Conservation (phyloP, 2,113 vertebrate species). For the Poeciliopsis prolifica region DNA sequence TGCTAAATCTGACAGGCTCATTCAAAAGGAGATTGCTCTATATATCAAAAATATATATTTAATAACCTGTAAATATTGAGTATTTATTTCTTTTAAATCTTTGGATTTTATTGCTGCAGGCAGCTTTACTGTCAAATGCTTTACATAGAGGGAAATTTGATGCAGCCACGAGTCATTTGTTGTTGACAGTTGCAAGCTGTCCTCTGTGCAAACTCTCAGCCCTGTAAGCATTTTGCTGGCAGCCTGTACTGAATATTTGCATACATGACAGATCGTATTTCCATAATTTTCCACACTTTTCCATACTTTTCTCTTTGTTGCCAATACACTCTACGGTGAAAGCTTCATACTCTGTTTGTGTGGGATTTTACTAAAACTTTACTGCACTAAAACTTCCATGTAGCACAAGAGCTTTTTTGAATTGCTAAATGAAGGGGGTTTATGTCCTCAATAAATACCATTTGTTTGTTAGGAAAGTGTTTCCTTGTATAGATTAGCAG, state of each 20-base stretch:
- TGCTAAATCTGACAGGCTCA: not conserved
- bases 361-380: not conserved
- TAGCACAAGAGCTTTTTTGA: not conserved
- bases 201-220: conserved; percentile 31
- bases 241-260: conserved; percentile 57
- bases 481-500: too few species aligned
- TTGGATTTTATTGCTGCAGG: conserved; percentile 6
- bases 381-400: not conserved
- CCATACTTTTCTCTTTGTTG: not conserved
- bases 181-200: conserved; percentile 48
- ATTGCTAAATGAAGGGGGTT: not conserved
- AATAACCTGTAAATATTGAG: not conserved
- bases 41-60: not conserved
- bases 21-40: too few species aligned
- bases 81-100: not conserved
- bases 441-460: not conserved
- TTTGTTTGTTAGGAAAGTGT: too few species aligned
- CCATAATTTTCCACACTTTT: conserved; percentile 37
- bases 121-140: conserved; percentile 21
- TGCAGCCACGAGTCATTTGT: conserved; percentile 34
- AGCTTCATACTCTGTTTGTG: not conserved
- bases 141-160: conserved; percentile 36
- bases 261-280: conserved; percentile 63
- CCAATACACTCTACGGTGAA: not conserved
- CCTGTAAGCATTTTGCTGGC: conserved; percentile 15